Conservation (phyloP, 2,888 invertebrate genomes). For the Eurois occulta region DNA sequence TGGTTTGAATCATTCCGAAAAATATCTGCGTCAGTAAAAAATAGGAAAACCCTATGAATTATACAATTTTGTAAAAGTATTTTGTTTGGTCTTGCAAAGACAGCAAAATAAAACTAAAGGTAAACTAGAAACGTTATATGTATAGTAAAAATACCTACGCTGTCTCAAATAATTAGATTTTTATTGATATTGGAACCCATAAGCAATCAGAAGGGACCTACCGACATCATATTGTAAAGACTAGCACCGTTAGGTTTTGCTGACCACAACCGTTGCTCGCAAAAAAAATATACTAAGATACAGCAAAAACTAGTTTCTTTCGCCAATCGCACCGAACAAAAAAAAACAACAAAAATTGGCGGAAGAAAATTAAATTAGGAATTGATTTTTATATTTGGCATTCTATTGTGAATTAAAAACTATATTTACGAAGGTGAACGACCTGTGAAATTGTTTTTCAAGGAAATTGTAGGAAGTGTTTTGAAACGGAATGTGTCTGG, state of each 20-base stretch:
- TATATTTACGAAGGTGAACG: constrained; percentile 39
- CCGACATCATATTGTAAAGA: constrained; percentile 47
- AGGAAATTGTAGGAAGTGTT: constrained; percentile 19
- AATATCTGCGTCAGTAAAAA: not conserved
- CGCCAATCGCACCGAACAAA: constrained; percentile 33
- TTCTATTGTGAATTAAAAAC: constrained; percentile 38
- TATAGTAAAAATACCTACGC: not conserved
- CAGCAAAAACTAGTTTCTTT: constrained; percentile 47
- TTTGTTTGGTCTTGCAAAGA: not conserved
- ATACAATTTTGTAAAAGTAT: not conserved
- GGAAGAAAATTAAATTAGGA: constrained; percentile 49
- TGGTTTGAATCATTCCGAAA: not conserved
- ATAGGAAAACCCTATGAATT: not conserved
- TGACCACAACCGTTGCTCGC: constrained; percentile 51
- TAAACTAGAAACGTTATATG: not conserved
- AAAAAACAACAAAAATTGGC: constrained; percentile 15
- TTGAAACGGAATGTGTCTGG: constrained; percentile 17
- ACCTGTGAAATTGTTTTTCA: constrained; percentile 21
- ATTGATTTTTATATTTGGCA: constrained; percentile 27
- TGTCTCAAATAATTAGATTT: constrained; percentile 14
- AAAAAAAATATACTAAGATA: constrained; percentile 56
- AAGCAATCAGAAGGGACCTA: constrained; percentile 49
- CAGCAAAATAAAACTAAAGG: not conserved
- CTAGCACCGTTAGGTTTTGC: constrained; percentile 64
- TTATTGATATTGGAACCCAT: constrained; percentile 36